Evolutionary conservation across 2,888 invertebrate genomes (phyloP), one percentile per base, ranked within the genome.

Genomic region (Lasioglossum zephyrum): DNA sequence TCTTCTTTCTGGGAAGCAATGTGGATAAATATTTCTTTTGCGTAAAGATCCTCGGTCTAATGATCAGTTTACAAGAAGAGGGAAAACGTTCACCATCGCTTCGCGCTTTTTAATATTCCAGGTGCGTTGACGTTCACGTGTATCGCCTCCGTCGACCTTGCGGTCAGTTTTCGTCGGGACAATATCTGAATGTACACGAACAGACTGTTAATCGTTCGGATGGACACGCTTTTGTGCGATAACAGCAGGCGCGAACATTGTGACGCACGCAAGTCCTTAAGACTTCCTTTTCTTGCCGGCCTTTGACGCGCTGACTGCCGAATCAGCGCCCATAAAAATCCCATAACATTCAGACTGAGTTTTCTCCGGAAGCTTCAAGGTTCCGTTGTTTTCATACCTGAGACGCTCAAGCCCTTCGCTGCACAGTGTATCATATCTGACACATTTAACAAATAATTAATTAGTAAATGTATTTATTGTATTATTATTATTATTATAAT

Each of bases 161-260:
- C 80, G 87, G 88, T 87, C 77, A 79, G 81, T 87, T 89, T 90
- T 90, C 88, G 88, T 90, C 85, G 87, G 87, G 77, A 91, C 86
- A 85, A 86, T 85, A 87, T 77, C 80, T 79, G 22, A 72, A 70
- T 84, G 66, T 75, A 82, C 89, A 88, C 82, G 77, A 44, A 44
- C 81, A 44, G 90, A 92, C 85, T 91, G 82, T 76, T 88, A 90
- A 92, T 92, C 77, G 39, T 47, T 26, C 73, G 22, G 60, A 31
- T 31, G 53, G 60, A 57, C 66, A 81, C 70, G 66, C n/a, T 22
- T 47, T n/a, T 73, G 63, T 73, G 70, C 36, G 86, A 83, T 83
- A 82, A 86, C 39, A 72, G 47, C 39, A 72, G 47, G 53, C 69
- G 60, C 31, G 77, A 69, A 18, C 66, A 44, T 60, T 16, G 44